Base-by-base conservation (phyloP, 1,140 invertebrate genomes). In the Mycetomoellerius zeteki region DNA sequence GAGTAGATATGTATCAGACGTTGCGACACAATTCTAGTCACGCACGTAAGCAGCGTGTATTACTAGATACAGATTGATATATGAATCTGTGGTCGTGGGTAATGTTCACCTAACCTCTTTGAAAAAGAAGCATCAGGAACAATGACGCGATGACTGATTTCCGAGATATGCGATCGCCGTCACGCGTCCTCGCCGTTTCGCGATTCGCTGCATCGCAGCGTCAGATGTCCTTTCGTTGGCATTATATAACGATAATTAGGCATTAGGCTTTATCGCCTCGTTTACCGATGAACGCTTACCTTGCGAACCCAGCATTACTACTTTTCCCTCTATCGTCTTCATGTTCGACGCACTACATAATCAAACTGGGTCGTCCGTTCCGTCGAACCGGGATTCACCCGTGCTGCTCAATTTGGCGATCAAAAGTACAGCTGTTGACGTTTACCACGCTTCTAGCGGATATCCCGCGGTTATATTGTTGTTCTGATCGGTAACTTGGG, bases 231-330 rank as follows among this genome's bases (percentile, higher is more conserved):
- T 19, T n/a, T 33, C 27, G 37, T 30, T 69, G 24, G 8, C 37
- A 21, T 84, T 60, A 50, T n/a, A 60, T 73, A 73, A 75, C n/a
- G 62, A 60, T 21, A 72, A 73, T 73, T 27, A 12, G 27, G 10
- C 8, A 19, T n/a, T n/a, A n/a, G n/a, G n/a, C 2, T 24, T 37
- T 14, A 10, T 75, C 6, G 24, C 6, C 60, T 19, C 37, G 19
- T 50, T 71, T 82, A 58, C 8, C 67, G 43, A 73, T 64, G 37
- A 24, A 10, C n/a, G 60, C 94, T 96, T 96, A 98, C 98, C 97
- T 97, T 98, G 97, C 62, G 97, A 96, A 56, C 98, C 97, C 56
- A 98, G 94, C 86, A 98, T 97, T 76, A 98, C 98, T 81, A 98
- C 97, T 96, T 98, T 98, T 85, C 97, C 97, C 94, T 98, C 97